Percentiles rank a stretch among this genome's conserved stretches.
These are phyloP conservation scores for Seira musarum DNA, from an alignment of 2,888 invertebrate genomes.

Conservation along the genomic window DNA sequence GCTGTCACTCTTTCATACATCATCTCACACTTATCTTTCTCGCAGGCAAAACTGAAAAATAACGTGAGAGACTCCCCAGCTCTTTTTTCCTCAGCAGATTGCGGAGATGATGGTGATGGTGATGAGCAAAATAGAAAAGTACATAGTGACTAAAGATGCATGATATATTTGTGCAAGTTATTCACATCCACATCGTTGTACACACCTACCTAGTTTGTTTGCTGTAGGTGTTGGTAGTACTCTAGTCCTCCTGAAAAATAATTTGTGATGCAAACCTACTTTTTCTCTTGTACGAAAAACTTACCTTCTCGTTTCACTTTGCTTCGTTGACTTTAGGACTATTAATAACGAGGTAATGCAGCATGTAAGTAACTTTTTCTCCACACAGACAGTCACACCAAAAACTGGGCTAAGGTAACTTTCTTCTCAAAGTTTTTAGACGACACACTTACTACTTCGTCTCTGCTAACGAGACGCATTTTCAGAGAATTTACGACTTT, in stretches of 20 bases:
- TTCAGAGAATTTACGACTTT: not conserved
- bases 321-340: not conserved
- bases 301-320: not conserved
- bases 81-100: not conserved
- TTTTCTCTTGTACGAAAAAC: not conserved
- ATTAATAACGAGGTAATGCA: not conserved
- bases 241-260: not conserved
- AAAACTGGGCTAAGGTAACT: no score
- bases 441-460: no score
- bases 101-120: not conserved
- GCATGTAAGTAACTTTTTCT: not conserved
- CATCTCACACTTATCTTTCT: not conserved
- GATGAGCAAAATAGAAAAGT: not conserved
- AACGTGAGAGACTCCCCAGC: not conserved
- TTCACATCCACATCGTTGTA: no score
- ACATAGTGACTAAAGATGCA: not conserved
- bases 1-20: not conserved
- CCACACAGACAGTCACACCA: not conserved
- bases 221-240: no score
- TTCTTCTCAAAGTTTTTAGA: no score
- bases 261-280: not conserved
- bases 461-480: not conserved
- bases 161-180: not conserved
- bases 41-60: not conserved
- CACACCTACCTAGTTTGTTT: not conserved